Conservation (phyloP, 2,113 vertebrate species). For the Indicator indicator region DNA sequence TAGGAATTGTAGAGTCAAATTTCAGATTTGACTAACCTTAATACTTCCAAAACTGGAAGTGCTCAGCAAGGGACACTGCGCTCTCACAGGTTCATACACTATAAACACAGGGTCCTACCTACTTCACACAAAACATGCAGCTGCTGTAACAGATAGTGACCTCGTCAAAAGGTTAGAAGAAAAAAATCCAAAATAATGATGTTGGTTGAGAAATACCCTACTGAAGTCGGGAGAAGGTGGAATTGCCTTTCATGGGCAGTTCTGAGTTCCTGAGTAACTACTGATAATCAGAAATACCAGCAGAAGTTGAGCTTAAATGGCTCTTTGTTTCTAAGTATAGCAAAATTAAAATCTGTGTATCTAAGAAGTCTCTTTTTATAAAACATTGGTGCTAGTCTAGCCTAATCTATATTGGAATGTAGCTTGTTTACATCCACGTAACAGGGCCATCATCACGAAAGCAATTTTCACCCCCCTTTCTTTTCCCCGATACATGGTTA, state of each 20-base stretch:
- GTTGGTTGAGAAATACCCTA: neutral
- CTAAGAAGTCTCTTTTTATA: neutral
- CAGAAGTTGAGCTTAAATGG: neutral
- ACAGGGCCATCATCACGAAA: conserved; percentile 4
- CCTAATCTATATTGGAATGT: neutral
- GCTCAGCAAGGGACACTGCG: neutral
- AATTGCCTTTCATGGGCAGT: neutral
- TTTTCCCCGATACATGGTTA: neutral
- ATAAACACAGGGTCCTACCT: neutral
- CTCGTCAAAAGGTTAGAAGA: neutral
- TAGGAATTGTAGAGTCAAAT: neutral
- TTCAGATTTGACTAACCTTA: neutral
- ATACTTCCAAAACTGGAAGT: neutral
- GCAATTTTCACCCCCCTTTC: neutral
- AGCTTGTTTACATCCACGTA: conserved; percentile 14
- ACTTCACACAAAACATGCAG: neutral
- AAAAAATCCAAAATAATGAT: neutral
- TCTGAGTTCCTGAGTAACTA: neutral
- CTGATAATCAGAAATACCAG: neutral
- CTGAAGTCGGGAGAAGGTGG: neutral
- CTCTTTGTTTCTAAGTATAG: neutral
- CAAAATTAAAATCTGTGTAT: neutral
- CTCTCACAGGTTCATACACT: neutral
- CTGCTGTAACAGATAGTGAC: conserved; percentile 34
- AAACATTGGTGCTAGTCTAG: neutral